Base-by-base conservation (phyloP, 2,113 vertebrate species). In the Fulica atra region DNA sequence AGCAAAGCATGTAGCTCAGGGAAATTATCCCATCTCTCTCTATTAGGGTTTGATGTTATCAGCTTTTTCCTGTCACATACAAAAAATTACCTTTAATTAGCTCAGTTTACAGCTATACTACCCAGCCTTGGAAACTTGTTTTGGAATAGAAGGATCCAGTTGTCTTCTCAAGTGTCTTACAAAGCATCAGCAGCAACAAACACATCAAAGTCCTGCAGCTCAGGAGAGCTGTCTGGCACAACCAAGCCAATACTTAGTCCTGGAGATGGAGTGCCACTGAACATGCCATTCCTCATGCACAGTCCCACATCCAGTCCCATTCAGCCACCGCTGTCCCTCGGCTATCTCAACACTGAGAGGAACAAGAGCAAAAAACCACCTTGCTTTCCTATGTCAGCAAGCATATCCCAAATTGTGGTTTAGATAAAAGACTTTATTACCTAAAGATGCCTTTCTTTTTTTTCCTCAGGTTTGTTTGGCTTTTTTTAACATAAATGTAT, bases 41-140 rank as follows among this genome's bases (percentile, higher is more conserved):
- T 88, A 91, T 93, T 91, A 88, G n/a, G 57, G 66, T 76, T 81
- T 91, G 88, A 96, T 90, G 31, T 81, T 93, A 97, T 85, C 88
- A 79, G 57, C 36, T 87, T 91, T 93, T 87, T 77, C 87, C 92
- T 96, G 81, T 95, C 92, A 88, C 81, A 88, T 50, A 91, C 57
- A 25, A 93, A 89, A 93, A 93, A 88, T 76, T 92, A 86, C 72
- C 65, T 76, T 92, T 94, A 96, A 96, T 96, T 97, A 93, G 83
- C 80, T 84, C 65, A 84, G 48, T 81, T 92, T 78, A 65, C 69
- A 93, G 86, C 60, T 95, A 44, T 38, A 57, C 24, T 90, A 71
- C 23, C 25, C 65, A 92, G 73, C 33, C 87, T 69, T 91, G 77
- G 69, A 95, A 93, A 65, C 44, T 76, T 93, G 61, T 78, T 92